Evolutionary conservation across 2,888 invertebrate genomes (phyloP), one percentile per base, ranked within the genome.

Genomic region (Cotesia congregata): DNA sequence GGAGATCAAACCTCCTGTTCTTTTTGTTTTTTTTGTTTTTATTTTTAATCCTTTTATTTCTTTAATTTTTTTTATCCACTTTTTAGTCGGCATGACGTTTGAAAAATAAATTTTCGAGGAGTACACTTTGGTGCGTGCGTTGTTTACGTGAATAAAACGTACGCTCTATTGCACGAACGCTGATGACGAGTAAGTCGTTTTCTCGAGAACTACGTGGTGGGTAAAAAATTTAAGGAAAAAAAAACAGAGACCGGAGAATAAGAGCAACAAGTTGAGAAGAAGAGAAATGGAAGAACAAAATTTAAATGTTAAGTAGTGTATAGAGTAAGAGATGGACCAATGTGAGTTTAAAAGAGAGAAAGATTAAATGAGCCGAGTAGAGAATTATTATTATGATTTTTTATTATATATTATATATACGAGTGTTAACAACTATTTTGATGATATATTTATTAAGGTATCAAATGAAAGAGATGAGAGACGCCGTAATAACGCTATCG

Each of bases 141-240:
- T 50, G 50, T 50, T 50, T 50, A 50, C 50, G 50, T 50, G 50
- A 50, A 50, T 50, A 50, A 50, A 50, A 50, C 50, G 2, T 50
- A 50, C 50, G 50, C 9, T 50, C 50, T 50, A 50, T 50, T 50
- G 50, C 50, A 50, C 12, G 50, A 50, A 50, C 50, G 12, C 50
- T 12, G 50, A 50, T 50, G 50, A 50, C 50, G 50, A 50, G 50
- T 50, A 39, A 40, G 39, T 67, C 40, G 15, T 39, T 67, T 67
- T 67, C 59, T 70, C 38, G 60, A 50, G 70, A 70, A 70, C 70
- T 70, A 38, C 60, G 70, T 50, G 70, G 70, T 60, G 59, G 70
- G 70, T 68, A 68, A 68, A 15, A n/a, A 40, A 68, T 17, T 5
- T 40, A 17, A 70, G 60, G 60, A 60, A 20, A 50, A 50, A 40